Percentiles rank a stretch among this genome's conserved stretches.
Conservation (phyloP, 1,140 invertebrate genomes). For the Probaryconus sp. region DNA sequence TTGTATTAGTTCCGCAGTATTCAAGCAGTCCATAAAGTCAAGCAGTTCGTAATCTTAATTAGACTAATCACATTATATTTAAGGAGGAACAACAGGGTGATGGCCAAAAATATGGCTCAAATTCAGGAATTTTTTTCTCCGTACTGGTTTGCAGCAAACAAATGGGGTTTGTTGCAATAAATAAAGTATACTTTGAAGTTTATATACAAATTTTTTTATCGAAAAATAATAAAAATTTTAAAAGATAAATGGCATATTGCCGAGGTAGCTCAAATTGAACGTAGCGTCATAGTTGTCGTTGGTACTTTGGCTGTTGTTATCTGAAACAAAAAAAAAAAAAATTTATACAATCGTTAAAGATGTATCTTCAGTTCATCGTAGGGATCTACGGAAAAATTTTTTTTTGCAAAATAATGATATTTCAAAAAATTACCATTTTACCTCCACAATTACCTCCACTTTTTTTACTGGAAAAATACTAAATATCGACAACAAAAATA, state of each 20-base stretch:
- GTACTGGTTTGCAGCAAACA: background rate
- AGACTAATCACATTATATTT: too few relatives aligned
- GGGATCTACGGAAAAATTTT: background rate
- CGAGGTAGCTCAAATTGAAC: background rate
- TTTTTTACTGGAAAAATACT: too few relatives aligned
- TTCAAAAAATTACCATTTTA: too few relatives aligned
- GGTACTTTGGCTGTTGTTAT: constrained; percentile 1
- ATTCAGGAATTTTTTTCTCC: constrained; percentile 9
- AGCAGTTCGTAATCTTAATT: too few relatives aligned
- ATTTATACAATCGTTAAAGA: constrained; percentile 1
- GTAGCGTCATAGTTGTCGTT: constrained; percentile 1
- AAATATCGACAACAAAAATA: constrained; percentile 8
- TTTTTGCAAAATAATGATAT: constrained; percentile 4
- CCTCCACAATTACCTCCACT: too few relatives aligned
- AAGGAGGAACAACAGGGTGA: too few relatives aligned
- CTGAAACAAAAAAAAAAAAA: constrained; percentile 11
- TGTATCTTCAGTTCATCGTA: constrained; percentile 13
- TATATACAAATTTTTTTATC: constrained; percentile 12
- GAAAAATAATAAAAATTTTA: background rate
- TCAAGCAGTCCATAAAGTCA: too few relatives aligned
- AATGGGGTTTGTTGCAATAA: constrained; percentile 14
- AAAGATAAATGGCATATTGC: background rate
- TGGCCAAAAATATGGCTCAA: background rate
- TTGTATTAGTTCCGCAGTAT: too few relatives aligned
- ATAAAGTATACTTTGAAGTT: constrained; percentile 11